Conservation (phyloP, 2,888 invertebrate species). For the Euplexia lucipara region DNA sequence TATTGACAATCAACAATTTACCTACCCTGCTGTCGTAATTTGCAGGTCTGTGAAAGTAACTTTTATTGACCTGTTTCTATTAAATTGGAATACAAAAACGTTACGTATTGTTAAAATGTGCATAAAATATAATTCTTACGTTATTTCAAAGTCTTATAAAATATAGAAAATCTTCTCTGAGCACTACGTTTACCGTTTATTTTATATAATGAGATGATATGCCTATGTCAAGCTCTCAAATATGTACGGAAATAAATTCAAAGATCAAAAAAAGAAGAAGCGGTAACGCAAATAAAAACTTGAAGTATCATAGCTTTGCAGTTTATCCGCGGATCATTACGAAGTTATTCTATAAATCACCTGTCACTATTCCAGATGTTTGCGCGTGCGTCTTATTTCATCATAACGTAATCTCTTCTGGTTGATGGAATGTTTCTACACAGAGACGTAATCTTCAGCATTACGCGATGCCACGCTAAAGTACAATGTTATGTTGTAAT, state of each 20-base stretch:
- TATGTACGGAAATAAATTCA: slow-evolving; percentile 3
- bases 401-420: slow-evolving; percentile 55
- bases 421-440: slow-evolving; percentile 61
- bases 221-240: too few species aligned
- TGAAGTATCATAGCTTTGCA: slow-evolving; percentile 13
- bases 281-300: slow-evolving; percentile 3
- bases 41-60: too few species aligned
- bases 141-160: too few species aligned
- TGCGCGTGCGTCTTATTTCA: slow-evolving; percentile 56
- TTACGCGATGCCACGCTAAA: slow-evolving; percentile 72
- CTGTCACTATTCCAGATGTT: slow-evolving; percentile 54
- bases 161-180: too few species aligned
- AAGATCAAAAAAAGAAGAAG: neutral
- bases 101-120: too few species aligned
- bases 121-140: too few species aligned
- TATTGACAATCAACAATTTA: too few species aligned
- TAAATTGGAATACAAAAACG: too few species aligned
- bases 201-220: too few species aligned
- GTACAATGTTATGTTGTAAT: slow-evolving; percentile 68
- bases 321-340: slow-evolving; percentile 43
- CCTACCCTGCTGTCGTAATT: too few species aligned
- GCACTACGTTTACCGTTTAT: too few species aligned
- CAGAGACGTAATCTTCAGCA: slow-evolving; percentile 69
- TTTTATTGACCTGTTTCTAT: too few species aligned
- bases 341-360: slow-evolving; percentile 51